These are phyloP conservation scores for Scolopax mira DNA, from an alignment of 2,113 vertebrate species.

Conservation along the genomic window DNA sequence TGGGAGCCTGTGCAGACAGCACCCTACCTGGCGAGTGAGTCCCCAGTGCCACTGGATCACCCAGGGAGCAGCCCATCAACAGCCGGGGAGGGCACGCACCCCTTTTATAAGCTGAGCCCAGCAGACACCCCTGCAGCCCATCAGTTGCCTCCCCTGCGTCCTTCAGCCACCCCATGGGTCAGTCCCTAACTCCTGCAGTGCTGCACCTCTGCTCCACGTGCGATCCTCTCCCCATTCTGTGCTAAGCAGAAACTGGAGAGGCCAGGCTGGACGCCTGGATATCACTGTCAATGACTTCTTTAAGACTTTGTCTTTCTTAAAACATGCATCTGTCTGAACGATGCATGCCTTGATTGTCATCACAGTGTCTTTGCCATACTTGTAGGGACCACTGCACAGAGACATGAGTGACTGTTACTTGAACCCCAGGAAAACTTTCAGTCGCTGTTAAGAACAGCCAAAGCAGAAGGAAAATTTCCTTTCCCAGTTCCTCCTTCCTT, in stretches of 20 bases:
- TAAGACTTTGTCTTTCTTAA: background rate
- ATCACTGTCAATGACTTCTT: fast-evolving
- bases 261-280: background rate
- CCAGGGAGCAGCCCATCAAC: no score
- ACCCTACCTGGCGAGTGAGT: fast-evolving
- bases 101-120: background rate
- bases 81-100: fast-evolving
- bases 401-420: fast-evolving
- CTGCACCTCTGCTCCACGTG: background rate
- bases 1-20: background rate
- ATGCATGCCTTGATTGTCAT: fast-evolving
- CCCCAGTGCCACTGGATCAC: background rate
- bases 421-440: background rate
- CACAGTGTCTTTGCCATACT: background rate
- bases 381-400: background rate
- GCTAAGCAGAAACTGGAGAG: background rate
- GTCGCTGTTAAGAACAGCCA: background rate
- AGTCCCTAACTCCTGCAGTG: background rate
- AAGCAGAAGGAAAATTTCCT: background rate
- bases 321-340: fast-evolving
- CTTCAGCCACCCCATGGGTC: background rate
- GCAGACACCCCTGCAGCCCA: background rate
- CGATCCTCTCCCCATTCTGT: fast-evolving
- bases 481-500: background rate
- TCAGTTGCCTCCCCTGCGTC: background rate